phyloP scores from a whole-genome alignment of 2,113 vertebrate genomes.

The Smithornis capensis region DNA sequence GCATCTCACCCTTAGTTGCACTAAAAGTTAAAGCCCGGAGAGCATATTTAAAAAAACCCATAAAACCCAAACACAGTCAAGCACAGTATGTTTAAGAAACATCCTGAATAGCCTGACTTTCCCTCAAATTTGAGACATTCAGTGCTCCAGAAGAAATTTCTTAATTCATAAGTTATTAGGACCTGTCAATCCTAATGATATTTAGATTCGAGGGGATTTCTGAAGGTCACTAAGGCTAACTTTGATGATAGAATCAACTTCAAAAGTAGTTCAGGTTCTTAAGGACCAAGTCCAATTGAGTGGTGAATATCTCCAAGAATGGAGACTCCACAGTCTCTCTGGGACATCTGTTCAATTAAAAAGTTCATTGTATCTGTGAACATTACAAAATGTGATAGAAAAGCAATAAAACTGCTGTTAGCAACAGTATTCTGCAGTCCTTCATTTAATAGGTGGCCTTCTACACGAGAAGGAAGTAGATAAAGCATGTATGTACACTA shows the following conservation, averaged over 20 bases:
- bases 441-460: background rate
- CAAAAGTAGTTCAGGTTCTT: background rate
- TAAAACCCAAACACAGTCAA: background rate
- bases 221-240: background rate
- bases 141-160: background rate
- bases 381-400: background rate
- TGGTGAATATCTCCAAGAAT: background rate
- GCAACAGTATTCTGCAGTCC: background rate
- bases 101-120: background rate
- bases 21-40: background rate
- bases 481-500: background rate
- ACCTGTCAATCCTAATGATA: background rate
- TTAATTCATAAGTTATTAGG: background rate
- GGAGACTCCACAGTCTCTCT: background rate
- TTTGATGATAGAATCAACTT: background rate
- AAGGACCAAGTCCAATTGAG: rapidly evolving
- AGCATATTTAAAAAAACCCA: background rate
- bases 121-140: background rate
- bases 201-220: background rate
- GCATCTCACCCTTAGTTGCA: background rate
- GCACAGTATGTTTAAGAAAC: background rate
- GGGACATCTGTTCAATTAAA: background rate
- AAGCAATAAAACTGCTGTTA: background rate
- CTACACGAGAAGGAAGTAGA: background rate
- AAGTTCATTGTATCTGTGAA: background rate